Conservation (phyloP, 92 coral and sea anemone species). For the Phenganax marumi region DNA sequence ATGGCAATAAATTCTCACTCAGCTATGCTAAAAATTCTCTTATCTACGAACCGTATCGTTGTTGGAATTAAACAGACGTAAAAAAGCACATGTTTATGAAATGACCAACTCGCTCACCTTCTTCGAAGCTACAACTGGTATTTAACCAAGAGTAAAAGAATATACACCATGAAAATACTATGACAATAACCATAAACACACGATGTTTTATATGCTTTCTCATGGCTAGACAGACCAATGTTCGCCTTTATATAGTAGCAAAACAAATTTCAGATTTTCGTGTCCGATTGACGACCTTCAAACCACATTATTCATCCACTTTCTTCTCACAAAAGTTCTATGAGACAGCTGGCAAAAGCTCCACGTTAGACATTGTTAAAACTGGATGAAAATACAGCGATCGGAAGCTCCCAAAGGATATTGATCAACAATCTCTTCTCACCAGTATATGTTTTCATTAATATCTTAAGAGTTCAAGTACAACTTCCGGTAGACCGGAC, state of each 20-base stretch:
- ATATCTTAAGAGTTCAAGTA: no score
- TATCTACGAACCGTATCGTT: no score
- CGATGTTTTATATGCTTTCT: conserved; percentile 15
- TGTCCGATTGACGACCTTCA: background rate
- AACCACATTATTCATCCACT: background rate
- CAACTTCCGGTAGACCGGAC: no score
- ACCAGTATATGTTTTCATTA: no score
- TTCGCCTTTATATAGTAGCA: background rate
- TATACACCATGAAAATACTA: conserved; percentile 26
- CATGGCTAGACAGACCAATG: background rate
- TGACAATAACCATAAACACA: conserved; percentile 12
- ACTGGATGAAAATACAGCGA: background rate
- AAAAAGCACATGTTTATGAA: no score
- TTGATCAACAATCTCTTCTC: no score
- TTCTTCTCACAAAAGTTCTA: background rate
- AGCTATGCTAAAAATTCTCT: no score
- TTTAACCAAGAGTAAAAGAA: conserved; percentile 33
- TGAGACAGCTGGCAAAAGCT: background rate
- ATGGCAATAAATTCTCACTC: no score
- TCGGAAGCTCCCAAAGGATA: no score
- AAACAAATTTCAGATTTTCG: background rate
- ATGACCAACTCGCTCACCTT: background rate
- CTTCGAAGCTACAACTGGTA: conserved; percentile 21
- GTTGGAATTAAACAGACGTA: no score
- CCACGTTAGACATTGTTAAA: background rate